A percentile compares a stretch with the other conserved stretches of the same genome.
Evolutionary conservation across 2,888 invertebrate genomes (phyloP).

Genomic region (Trichogramma evanescens): DNA sequence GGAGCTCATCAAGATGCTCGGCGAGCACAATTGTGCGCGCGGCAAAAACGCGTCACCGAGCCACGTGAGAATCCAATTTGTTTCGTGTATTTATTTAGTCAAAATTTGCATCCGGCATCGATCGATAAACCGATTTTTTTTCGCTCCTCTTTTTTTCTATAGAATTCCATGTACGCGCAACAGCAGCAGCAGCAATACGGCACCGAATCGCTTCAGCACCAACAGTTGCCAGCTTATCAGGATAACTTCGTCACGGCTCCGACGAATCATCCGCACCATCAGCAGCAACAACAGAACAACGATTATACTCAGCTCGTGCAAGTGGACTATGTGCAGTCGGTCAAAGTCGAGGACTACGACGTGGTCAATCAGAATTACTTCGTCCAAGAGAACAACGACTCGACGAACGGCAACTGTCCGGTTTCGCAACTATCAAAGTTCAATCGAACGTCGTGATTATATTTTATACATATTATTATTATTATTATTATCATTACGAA

Average conservation of each 20-base stretch:
- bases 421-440: no score
- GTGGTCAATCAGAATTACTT: conserved; percentile 35
- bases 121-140: no score
- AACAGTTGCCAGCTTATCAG: conserved; percentile 40
- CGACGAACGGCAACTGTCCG: no score
- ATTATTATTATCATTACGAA: no score
- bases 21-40: conserved; percentile 67
- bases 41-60: conserved; percentile 45
- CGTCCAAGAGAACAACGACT: conserved; percentile 34
- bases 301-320: not conserved
- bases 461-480: no score
- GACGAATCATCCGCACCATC: conserved; percentile 7
- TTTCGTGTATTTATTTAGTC: no score
- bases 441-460: no score
- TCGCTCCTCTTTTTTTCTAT: no score
- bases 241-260: conserved; percentile 40
- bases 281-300: conserved; percentile 16
- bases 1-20: conserved; percentile 72
- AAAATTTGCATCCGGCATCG: no score
- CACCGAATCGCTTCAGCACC: conserved; percentile 28
- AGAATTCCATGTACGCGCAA: no score
- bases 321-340: conserved; percentile 24
- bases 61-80: not conserved
- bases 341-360: conserved; percentile 43
- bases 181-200: conserved; percentile 25